Evolutionary conservation across 1,140 invertebrate species (phyloP).

Genomic region (Sycophaga agraensis): DNA sequence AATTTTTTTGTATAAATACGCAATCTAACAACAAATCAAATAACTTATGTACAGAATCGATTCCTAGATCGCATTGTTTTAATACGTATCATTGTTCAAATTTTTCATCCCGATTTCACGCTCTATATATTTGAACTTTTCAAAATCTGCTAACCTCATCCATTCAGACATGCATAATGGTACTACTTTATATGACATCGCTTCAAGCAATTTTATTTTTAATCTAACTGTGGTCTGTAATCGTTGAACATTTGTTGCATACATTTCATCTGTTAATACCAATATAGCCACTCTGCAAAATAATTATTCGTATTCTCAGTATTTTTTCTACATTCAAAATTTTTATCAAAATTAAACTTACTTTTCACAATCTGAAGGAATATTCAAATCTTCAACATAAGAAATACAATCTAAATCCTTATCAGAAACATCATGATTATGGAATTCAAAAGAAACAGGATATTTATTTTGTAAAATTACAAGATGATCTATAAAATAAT

Average conservation of each 20-base stretch:
- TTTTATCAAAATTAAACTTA: slow-evolving; percentile 27
- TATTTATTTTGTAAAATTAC: slow-evolving; percentile 42
- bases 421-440: no score
- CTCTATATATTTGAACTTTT: no score
- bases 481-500: slow-evolving; percentile 56
- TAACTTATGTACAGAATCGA: no score
- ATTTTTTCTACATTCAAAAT: background rate
- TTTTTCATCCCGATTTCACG: no score
- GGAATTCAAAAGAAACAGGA: slow-evolving; percentile 45
- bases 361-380: background rate
- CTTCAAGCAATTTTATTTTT: slow-evolving; percentile 2
- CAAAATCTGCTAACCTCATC: background rate
- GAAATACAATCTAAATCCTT: no score
- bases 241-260: background rate
- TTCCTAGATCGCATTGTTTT: no score
- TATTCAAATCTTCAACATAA: slow-evolving; percentile 12
- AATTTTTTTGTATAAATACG: no score
- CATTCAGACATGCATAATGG: background rate
- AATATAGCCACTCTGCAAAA: slow-evolving; percentile 14
- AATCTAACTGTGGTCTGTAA: background rate
- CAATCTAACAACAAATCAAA: no score
- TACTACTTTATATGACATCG: slow-evolving; percentile 16
- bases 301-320: background rate
- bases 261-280: background rate
- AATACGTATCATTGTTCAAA: no score